These are phyloP conservation scores for Pandion haliaetus DNA, from an alignment of 2,113 vertebrate species.

Conservation along the genomic window DNA sequence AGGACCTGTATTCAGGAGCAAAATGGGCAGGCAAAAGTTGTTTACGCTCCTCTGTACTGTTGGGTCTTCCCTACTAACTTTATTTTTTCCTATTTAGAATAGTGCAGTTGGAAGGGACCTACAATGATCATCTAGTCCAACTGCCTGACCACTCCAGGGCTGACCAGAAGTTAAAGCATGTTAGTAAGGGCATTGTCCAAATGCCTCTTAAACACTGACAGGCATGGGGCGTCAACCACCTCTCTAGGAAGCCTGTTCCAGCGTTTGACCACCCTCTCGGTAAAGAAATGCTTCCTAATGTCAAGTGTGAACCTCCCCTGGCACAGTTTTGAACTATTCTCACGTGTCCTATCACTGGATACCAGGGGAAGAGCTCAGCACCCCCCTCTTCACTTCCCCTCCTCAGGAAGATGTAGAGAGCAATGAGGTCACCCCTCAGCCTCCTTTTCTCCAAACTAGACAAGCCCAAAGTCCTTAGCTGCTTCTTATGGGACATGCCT, in stretches of 20 bases:
- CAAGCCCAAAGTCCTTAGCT: background rate
- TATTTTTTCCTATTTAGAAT: background rate
- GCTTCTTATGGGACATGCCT: background rate
- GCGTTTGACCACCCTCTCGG: background rate
- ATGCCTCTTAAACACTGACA: background rate
- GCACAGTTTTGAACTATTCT: background rate
- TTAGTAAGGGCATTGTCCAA: background rate
- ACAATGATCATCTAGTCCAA: background rate
- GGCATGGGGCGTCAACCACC: too few species aligned
- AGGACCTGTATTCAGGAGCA: background rate
- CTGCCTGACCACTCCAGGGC: background rate
- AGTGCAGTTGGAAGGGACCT: background rate
- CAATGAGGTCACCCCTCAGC: background rate
- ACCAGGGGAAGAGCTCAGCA: background rate
- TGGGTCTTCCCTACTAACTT: background rate
- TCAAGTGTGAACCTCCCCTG: background rate
- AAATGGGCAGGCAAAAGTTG: background rate
- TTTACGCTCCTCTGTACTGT: background rate
- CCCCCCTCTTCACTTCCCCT: background rate
- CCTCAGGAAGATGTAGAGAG: background rate
- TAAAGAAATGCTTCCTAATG: background rate
- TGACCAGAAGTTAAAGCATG: background rate
- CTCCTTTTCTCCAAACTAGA: background rate
- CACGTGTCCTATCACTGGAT: accelerated
- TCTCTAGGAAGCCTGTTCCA: background rate